These are phyloP conservation scores for Helicoverpa armigera DNA, from an alignment of 1,140 invertebrate genomes.

Conservation along the genomic window DNA sequence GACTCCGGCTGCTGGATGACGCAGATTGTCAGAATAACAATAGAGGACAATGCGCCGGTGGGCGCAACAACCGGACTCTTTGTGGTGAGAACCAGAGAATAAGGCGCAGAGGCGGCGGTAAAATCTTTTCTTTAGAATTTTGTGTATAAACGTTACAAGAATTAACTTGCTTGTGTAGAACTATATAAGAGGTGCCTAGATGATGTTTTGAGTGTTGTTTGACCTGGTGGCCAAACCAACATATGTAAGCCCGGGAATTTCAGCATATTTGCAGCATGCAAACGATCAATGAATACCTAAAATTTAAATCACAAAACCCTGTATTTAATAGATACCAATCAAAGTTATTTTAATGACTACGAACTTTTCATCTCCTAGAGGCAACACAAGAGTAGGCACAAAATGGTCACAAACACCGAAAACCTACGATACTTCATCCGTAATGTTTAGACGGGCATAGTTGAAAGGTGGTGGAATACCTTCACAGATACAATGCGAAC, in stretches of 20 bases:
- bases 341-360: too few species aligned
- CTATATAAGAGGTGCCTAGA: too few species aligned
- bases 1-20: slow-evolving; percentile 55
- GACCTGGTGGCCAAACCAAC: too few species aligned
- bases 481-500: slow-evolving; percentile 73
- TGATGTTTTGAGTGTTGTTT: too few species aligned
- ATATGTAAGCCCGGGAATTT: too few species aligned
- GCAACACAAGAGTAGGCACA: slow-evolving; percentile 1
- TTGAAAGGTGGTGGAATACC: slow-evolving; percentile 79
- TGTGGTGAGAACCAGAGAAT: slow-evolving; percentile 72
- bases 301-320: too few species aligned
- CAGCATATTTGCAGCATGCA: too few species aligned
- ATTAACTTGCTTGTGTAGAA: too few species aligned
- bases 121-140: neutral
- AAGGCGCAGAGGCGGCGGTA: slow-evolving; percentile 35
- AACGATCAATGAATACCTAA: too few species aligned
- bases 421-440: neutral
- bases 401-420: neutral
- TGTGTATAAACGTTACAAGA: neutral
- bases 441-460: slow-evolving; percentile 52
- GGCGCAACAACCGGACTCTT: slow-evolving; percentile 76
- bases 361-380: neutral
- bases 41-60: slow-evolving; percentile 74
- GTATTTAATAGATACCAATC: too few species aligned
- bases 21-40: slow-evolving; percentile 80